These are phyloP conservation scores for Copidosoma aretas DNA, from an alignment of 2,888 invertebrate genomes.

Conservation along the genomic window DNA sequence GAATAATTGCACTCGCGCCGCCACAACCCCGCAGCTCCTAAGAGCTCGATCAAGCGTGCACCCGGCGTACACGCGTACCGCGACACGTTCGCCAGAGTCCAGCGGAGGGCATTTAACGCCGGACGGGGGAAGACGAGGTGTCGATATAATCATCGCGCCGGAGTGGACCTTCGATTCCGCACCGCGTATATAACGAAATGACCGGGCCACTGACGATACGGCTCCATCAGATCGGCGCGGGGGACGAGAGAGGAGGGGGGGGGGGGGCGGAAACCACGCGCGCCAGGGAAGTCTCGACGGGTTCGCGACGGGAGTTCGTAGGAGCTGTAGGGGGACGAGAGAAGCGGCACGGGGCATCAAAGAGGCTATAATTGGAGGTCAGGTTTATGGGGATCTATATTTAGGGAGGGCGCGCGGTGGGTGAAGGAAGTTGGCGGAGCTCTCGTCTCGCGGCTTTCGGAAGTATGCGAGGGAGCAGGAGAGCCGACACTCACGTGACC, in stretches of 20 bases:
- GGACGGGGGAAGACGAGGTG: too few species aligned
- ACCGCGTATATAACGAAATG: too few species aligned
- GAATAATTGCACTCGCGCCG: too few species aligned
- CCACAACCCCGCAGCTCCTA: too few species aligned
- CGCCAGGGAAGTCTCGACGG: not conserved
- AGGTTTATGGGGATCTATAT: constrained; percentile 57
- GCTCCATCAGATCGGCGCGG: not conserved
- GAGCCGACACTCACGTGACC: constrained; percentile 28
- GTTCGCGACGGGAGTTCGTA: not conserved
- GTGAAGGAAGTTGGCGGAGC: constrained; percentile 22
- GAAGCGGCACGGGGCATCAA: constrained; percentile 54
- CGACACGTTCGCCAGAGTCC: too few species aligned
- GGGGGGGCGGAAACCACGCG: not conserved
- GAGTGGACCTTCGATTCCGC: too few species aligned
- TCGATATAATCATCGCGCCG: too few species aligned
- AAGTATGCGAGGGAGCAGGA: constrained; percentile 7
- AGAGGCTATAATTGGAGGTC: constrained; percentile 59
- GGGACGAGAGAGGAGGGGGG: constrained; percentile 24
- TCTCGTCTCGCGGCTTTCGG: constrained; percentile 9
- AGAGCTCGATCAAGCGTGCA: too few species aligned
- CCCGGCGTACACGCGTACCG: too few species aligned
- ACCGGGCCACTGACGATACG: not conserved
- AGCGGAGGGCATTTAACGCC: too few species aligned
- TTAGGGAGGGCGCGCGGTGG: constrained; percentile 47
- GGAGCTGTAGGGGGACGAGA: constrained; percentile 40